phyloP scores from a whole-genome alignment of 2,888 invertebrate species.

The Aphodius sticticus region DNA sequence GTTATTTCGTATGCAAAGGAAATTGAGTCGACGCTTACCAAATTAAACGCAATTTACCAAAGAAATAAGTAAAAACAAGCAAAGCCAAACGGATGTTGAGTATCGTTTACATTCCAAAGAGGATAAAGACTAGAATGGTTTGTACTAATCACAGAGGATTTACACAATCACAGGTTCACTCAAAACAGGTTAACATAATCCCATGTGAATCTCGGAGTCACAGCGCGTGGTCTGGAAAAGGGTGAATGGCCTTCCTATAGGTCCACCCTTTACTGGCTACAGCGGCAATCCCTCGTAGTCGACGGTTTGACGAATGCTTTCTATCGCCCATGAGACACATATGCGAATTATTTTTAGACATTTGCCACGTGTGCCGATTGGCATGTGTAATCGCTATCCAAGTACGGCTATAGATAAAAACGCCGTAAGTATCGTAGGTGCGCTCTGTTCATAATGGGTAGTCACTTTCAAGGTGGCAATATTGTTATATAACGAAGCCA shows the following conservation, averaged over 20 bases:
- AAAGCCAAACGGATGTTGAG: no score
- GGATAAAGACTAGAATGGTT: background rate
- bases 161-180: background rate
- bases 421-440: background rate
- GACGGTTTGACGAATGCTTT: no score
- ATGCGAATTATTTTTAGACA: background rate
- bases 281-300: background rate
- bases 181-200: no score
- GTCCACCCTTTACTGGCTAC: constrained; percentile 6
- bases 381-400: background rate
- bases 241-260: constrained; percentile 9
- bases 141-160: background rate
- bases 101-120: background rate
- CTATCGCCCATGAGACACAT: no score
- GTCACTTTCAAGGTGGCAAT: constrained; percentile 4
- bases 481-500: background rate
- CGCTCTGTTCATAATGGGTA: constrained; percentile 8
- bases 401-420: background rate
- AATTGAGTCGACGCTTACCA: no score
- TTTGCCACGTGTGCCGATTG: background rate
- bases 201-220: no score
- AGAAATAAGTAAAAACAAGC: no score
- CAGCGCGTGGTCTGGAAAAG: background rate
- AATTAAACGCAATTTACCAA: no score
- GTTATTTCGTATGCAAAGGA: background rate